These are phyloP conservation scores for Noturus placidus DNA, from an alignment of 2,113 vertebrate species.

Conservation along the genomic window DNA sequence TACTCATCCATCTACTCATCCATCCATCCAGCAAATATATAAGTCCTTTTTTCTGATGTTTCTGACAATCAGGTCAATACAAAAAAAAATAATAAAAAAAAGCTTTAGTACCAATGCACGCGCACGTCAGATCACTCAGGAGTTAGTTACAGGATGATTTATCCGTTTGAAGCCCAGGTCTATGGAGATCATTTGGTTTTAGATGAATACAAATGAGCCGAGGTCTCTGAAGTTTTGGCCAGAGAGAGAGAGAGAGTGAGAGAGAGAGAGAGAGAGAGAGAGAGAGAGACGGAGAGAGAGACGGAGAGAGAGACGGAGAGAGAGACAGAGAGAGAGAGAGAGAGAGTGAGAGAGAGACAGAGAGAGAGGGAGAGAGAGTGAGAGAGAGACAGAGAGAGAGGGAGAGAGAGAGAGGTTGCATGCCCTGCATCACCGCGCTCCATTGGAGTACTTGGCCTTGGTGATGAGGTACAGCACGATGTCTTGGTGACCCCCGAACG, in stretches of 20 bases:
- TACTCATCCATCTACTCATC: too few relatives aligned
- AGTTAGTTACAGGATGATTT: background rate
- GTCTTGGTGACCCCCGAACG: conserved; percentile 98
- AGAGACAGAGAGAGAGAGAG: background rate
- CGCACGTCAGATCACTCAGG: conserved; percentile 43
- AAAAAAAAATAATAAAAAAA: conserved; percentile 52
- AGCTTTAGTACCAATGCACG: conserved; percentile 78
- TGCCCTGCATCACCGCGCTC: conserved; percentile 83
- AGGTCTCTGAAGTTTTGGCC: conserved; percentile 61
- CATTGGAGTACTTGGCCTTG: conserved; percentile 95
- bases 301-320: background rate
- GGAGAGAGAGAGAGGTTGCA: background rate
- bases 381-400: background rate
- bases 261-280: background rate
- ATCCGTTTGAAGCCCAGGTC: conserved; percentile 32
- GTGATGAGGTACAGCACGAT: conserved; percentile 99
- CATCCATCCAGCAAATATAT: conserved; percentile 24
- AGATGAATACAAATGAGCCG: conserved; percentile 52
- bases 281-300: background rate
- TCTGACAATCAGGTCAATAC: conserved; percentile 43
- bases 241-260: background rate
- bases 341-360: background rate
- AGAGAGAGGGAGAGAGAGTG: background rate
- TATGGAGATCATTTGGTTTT: conserved; percentile 65
- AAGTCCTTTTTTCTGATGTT: conserved; percentile 50